phyloP scores from a whole-genome alignment of 2,888 invertebrate species.

The Microctonus hyperodae region DNA sequence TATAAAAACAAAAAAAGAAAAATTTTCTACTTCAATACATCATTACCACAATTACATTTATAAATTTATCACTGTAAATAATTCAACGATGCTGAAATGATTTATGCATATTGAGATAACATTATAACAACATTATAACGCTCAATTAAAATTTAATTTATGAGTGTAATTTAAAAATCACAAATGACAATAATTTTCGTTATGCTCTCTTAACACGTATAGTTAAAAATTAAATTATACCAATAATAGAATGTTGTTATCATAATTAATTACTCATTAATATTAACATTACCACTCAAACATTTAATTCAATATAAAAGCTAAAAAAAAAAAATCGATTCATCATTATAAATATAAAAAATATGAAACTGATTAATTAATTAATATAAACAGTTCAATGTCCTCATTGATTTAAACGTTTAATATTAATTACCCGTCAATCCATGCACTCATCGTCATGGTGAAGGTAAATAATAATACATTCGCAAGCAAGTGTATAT shows the following conservation, averaged over 20 bases:
- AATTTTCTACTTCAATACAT: too few relatives aligned
- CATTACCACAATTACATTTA: not conserved
- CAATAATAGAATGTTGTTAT: not conserved
- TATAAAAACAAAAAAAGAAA: not conserved
- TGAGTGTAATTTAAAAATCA: constrained; percentile 12
- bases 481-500: not conserved
- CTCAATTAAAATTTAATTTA: constrained; percentile 36
- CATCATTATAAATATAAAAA: not conserved
- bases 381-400: not conserved
- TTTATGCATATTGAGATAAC: not conserved
- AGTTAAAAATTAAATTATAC: not conserved
- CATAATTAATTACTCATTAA: constrained; percentile 1
- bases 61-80: not conserved
- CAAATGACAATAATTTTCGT: constrained; percentile 41
- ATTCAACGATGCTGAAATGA: not conserved
- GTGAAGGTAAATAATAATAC: constrained; percentile 19
- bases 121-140: not conserved
- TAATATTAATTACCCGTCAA: constrained; percentile 7
- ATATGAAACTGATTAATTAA: not conserved
- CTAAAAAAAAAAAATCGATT: too few relatives aligned
- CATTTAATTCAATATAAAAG: too few relatives aligned
- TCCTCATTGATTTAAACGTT: not conserved
- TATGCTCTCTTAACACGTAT: constrained; percentile 57
- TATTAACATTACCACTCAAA: too few relatives aligned
- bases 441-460: constrained; percentile 6